phyloP scores from a whole-genome alignment of 1,140 invertebrate genomes.

The Nomia melanderi region DNA sequence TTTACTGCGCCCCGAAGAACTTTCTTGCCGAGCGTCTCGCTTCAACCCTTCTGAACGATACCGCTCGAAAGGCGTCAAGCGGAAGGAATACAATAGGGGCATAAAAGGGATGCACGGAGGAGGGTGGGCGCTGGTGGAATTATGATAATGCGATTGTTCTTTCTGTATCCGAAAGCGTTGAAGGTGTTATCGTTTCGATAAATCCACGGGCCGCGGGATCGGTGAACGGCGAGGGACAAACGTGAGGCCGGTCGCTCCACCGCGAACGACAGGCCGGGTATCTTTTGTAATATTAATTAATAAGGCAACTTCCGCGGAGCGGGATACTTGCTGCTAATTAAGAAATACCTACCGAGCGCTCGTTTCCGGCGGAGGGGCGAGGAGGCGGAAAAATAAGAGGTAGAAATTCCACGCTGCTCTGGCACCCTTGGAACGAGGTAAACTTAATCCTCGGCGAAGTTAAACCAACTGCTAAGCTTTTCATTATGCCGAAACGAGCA shows the following conservation, averaged over 20 bases:
- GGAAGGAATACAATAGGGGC: background rate
- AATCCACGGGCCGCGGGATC: background rate
- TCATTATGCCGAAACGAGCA: constrained; percentile 61
- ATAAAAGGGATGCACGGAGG: background rate
- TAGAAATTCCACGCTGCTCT: constrained; percentile 66
- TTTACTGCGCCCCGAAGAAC: constrained; percentile 25
- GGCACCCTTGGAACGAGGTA: constrained; percentile 66
- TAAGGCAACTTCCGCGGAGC: constrained; percentile 59
- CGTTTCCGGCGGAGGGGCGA: constrained; percentile 54
- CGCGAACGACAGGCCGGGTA: constrained; percentile 11
- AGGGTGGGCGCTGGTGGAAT: background rate
- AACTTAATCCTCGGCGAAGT: constrained; percentile 70
- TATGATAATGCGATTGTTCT: background rate
- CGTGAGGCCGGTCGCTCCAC: no score
- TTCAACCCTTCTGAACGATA: constrained; percentile 25
- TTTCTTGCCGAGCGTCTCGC: constrained; percentile 4
- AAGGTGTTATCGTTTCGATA: background rate
- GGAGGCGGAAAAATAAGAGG: constrained; percentile 67
- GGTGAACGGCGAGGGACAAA: background rate
- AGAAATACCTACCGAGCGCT: constrained; percentile 67
- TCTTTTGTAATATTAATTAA: constrained; percentile 67
- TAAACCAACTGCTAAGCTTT: constrained; percentile 71
- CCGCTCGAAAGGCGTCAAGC: constrained; percentile 1
- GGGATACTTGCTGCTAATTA: constrained; percentile 70
- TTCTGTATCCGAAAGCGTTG: no score